Percentiles rank a stretch among this genome's conserved stretches.
These are phyloP conservation scores for Frankliniella intonsa DNA, from an alignment of 2,888 invertebrate genomes.

Conservation along the genomic window DNA sequence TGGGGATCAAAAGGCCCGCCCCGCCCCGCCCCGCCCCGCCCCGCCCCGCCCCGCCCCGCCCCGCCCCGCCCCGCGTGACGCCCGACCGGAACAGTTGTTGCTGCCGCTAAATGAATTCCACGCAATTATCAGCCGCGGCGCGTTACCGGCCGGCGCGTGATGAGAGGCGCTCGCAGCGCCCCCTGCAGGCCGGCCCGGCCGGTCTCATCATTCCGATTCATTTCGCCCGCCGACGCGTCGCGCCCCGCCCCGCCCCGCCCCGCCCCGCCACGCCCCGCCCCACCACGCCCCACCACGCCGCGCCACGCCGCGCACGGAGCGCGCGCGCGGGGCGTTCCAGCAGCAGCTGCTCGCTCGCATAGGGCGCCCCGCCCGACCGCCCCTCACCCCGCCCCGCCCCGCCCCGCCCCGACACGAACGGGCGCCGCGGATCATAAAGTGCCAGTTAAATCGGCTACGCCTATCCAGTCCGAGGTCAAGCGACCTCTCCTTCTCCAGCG, in stretches of 20 bases:
- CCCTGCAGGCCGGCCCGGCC: too few species aligned
- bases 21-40: background rate
- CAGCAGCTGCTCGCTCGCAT: too few species aligned
- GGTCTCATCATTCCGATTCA: background rate
- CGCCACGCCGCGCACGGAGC: background rate
- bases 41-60: background rate
- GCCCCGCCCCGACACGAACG: too few species aligned
- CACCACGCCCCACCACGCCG: background rate
- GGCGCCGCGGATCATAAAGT: too few species aligned
- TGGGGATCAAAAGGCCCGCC: background rate
- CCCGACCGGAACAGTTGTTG: background rate
- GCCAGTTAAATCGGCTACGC: too few species aligned
- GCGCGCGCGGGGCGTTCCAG: background rate
- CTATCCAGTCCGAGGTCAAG: too few species aligned
- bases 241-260: background rate
- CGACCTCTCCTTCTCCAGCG: too few species aligned
- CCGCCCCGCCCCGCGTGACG: background rate
- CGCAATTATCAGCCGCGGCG: background rate
- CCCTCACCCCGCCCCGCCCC: too few species aligned
- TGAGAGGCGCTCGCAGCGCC: background rate
- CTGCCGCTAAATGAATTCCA: background rate
- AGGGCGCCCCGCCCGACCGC: too few species aligned
- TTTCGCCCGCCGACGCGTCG: background rate
- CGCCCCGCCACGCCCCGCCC: background rate
- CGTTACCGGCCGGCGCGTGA: background rate